Conservation (phyloP, 2,113 vertebrate genomes). For the Maccullochella peelii region DNA sequence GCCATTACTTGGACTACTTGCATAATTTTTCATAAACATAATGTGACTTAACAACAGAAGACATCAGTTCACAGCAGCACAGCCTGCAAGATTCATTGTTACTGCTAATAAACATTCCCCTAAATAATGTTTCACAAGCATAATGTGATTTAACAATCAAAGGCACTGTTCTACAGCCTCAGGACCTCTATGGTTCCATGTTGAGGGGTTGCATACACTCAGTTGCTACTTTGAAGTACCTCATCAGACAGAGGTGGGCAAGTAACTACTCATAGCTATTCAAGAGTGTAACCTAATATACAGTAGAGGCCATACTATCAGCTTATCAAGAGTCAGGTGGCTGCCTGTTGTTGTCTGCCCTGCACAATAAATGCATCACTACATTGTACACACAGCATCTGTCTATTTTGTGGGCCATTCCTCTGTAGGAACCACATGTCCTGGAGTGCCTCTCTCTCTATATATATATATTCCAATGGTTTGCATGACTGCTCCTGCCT, state of each 20-base stretch:
- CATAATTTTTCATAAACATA: conserved; percentile 58
- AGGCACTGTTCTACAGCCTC: conserved; percentile 13
- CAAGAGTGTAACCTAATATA: conserved; percentile 13
- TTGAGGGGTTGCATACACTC: conserved; percentile 13
- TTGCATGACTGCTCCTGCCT: neutral
- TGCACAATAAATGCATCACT: neutral
- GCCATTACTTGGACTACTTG: conserved; percentile 37
- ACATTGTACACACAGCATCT: neutral
- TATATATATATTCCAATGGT: neutral
- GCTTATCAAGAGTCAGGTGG: neutral
- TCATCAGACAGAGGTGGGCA: conserved; percentile 23
- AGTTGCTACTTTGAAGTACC: conserved; percentile 1
- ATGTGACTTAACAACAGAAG: conserved; percentile 59
- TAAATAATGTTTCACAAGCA: conserved; percentile 45
- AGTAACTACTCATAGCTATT: conserved; percentile 7
- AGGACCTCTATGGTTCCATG: neutral
- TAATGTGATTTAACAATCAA: conserved; percentile 46
- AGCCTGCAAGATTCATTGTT: conserved; percentile 24
- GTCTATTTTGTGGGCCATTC: neutral
- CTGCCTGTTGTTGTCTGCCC: conserved; percentile 7
- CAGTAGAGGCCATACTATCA: neutral
- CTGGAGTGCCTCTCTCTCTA: neutral
- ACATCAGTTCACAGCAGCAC: conserved; percentile 16
- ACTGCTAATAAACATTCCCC: conserved; percentile 29
- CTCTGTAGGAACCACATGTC: neutral